phyloP scores from a whole-genome alignment of 1,140 invertebrate genomes.

The Sinella curviseta region DNA sequence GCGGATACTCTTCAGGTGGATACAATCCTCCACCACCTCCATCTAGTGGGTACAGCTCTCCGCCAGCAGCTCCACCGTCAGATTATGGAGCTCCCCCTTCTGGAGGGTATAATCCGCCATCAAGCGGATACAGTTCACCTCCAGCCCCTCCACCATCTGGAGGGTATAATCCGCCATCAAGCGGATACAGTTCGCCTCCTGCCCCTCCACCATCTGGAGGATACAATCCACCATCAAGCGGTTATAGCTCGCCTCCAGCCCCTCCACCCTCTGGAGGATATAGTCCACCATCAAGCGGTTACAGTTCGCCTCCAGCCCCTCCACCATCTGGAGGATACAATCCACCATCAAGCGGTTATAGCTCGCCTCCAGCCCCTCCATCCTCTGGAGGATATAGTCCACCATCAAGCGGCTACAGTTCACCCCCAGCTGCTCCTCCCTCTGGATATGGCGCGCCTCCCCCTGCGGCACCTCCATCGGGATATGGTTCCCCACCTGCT shows the following conservation, averaged over 20 bases:
- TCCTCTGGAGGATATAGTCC: conserved; percentile 2
- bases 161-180: no score
- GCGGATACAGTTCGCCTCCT: background rate
- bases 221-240: background rate
- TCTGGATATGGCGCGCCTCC: background rate
- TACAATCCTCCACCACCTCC: background rate
- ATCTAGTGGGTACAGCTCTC: background rate
- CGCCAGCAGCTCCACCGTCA: background rate
- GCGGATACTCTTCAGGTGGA: background rate
- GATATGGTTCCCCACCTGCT: background rate
- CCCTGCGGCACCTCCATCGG: background rate
- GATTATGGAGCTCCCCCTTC: background rate
- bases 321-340: background rate
- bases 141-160: no score
- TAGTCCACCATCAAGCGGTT: background rate
- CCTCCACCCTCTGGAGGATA: background rate
- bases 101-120: no score
- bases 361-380: background rate
- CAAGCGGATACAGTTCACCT: no score
- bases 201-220: background rate
- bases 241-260: background rate
- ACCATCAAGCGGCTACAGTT: background rate
- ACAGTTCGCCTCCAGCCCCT: no score
- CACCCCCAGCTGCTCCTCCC: background rate
- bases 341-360: background rate